These are phyloP conservation scores for Alouatta palliata DNA, from an alignment of 2,113 vertebrate genomes.

Conservation along the genomic window DNA sequence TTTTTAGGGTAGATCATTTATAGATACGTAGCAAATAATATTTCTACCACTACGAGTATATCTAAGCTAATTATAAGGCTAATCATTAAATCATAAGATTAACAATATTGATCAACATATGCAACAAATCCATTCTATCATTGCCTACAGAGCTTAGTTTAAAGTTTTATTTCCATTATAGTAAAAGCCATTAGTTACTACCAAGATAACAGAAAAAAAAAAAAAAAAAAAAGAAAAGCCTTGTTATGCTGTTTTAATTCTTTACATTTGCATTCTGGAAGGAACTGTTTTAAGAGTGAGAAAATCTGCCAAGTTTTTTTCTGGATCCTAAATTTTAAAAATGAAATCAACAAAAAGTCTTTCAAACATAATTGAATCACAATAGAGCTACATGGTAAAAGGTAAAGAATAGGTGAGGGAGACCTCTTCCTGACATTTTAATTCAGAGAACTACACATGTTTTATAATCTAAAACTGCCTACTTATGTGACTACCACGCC, in stretches of 20 bases:
- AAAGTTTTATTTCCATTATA: background rate
- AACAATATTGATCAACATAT: conserved; percentile 57
- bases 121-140: background rate
- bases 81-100: conserved; percentile 39
- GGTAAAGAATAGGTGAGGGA: background rate
- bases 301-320: conserved; percentile 10
- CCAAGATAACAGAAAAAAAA: background rate
- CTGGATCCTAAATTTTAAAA: background rate
- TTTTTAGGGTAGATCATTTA: background rate
- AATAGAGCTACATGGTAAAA: background rate
- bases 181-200: conserved; percentile 41
- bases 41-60: conserved; percentile 5
- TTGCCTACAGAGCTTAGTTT: conserved; percentile 43
- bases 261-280: conserved; percentile 48
- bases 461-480: background rate
- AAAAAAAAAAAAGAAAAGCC: background rate
- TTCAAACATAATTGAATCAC: conserved; percentile 28
- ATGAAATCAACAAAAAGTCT: background rate
- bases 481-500: conserved; percentile 43
- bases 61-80: conserved; percentile 44
- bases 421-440: background rate
- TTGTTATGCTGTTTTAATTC: conserved; percentile 36
- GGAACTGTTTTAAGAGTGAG: background rate
- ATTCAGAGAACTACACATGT: background rate
- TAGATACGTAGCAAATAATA: conserved; percentile 53